Conservation (phyloP, 2,888 invertebrate species). For the Scotopteryx bipunctaria region DNA sequence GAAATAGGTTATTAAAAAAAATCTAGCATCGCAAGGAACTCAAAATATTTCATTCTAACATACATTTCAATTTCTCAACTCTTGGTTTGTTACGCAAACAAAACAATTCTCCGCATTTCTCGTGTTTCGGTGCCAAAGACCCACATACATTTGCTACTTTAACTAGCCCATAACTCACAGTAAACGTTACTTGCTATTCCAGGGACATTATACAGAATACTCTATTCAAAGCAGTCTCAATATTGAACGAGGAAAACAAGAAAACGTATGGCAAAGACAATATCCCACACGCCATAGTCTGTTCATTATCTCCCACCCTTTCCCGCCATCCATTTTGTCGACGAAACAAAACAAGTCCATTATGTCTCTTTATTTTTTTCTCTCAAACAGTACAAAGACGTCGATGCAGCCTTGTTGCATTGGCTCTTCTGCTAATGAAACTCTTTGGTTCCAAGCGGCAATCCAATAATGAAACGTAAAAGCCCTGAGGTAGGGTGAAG, state of each 20-base stretch:
- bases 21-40: too few relatives aligned
- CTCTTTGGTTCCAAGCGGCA: conserved; percentile 32
- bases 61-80: background rate
- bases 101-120: conserved; percentile 8
- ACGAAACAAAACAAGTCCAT: conserved; percentile 59
- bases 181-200: conserved; percentile 29
- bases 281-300: conserved; percentile 37
- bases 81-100: conserved; percentile 5
- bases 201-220: conserved; percentile 24
- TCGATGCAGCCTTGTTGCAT: conserved; percentile 31
- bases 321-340: conserved; percentile 58
- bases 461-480: conserved; percentile 31
- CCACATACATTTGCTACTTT: conserved; percentile 17
- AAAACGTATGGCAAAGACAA: conserved; percentile 37
- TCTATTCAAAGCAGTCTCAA: conserved; percentile 36
- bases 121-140: conserved; percentile 17
- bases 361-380: conserved; percentile 52
- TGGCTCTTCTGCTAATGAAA: conserved; percentile 40
- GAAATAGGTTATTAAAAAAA: too few relatives aligned
- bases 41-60: background rate
- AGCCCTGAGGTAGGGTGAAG: background rate
- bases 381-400: conserved; percentile 32
- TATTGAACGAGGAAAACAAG: conserved; percentile 39
- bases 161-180: conserved; percentile 23
- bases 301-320: conserved; percentile 73